phyloP scores from a whole-genome alignment of 1,140 invertebrate genomes.

The Hyposmocoma kahamanoa region DNA sequence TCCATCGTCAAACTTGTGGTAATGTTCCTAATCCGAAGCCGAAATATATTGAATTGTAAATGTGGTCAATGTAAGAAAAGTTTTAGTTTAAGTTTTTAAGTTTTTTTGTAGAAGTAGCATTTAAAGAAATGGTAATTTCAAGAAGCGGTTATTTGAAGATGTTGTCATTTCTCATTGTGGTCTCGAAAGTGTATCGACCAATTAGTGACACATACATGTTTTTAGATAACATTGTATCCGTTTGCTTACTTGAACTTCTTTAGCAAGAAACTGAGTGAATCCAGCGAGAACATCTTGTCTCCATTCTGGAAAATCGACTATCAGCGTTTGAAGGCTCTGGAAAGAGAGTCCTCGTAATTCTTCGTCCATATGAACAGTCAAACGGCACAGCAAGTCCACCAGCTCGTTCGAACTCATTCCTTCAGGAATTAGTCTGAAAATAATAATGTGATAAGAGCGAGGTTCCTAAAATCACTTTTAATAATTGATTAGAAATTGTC shows the following conservation, averaged over 20 bases:
- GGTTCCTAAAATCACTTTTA: neutral
- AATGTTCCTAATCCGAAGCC: too few relatives aligned
- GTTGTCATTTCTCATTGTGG: too few relatives aligned
- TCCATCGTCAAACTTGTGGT: too few relatives aligned
- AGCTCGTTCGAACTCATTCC: constrained; percentile 95
- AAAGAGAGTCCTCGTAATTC: constrained; percentile 93
- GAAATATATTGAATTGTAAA: too few relatives aligned
- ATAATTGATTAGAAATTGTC: neutral
- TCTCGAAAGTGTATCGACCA: too few relatives aligned
- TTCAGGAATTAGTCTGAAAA: constrained; percentile 90
- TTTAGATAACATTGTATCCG: too few relatives aligned
- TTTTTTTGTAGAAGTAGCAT: too few relatives aligned
- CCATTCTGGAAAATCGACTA: constrained; percentile 98
- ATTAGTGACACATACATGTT: too few relatives aligned
- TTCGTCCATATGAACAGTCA: constrained; percentile 96
- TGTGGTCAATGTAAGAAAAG: too few relatives aligned
- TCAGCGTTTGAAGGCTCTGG: constrained; percentile 96
- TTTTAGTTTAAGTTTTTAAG: too few relatives aligned
- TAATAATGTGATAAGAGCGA: neutral
- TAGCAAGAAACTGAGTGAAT: constrained; percentile 95
- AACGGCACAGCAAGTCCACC: constrained; percentile 91
- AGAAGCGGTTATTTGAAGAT: too few relatives aligned
- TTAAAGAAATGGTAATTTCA: too few relatives aligned
- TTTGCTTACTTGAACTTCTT: constrained; percentile 90
- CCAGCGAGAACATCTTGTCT: constrained; percentile 95